A percentile compares a stretch with the other conserved stretches of the same genome.
These are phyloP conservation scores for Carposina sasakii DNA, from an alignment of 1,140 invertebrate genomes.

Conservation along the genomic window DNA sequence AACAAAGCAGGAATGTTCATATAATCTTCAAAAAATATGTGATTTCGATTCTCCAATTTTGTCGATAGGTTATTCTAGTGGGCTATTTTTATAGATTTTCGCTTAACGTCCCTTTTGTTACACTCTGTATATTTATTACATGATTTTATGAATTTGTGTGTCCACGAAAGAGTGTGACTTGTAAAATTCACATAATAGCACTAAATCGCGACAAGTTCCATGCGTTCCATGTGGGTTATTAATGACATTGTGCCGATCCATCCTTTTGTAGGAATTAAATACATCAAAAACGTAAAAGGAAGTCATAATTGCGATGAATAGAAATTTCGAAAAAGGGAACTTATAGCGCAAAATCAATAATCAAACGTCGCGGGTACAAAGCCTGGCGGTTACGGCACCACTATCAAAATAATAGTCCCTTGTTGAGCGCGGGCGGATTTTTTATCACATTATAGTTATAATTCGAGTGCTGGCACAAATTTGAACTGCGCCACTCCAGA, in stretches of 20 bases:
- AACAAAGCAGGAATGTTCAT: too few relatives aligned
- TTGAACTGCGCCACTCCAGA: too few relatives aligned
- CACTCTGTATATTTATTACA: too few relatives aligned
- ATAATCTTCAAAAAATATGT: too few relatives aligned
- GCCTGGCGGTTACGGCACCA: slow-evolving; percentile 54
- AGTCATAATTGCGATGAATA: slow-evolving; percentile 59
- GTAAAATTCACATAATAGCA: slow-evolving; percentile 16
- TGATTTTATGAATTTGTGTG: too few relatives aligned
- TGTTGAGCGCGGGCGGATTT: slow-evolving; percentile 61
- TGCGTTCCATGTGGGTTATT: slow-evolving; percentile 62
- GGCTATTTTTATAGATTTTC: too few relatives aligned
- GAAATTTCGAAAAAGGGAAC: slow-evolving; percentile 55
- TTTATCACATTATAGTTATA: slow-evolving; percentile 49
- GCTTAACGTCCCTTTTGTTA: too few relatives aligned
- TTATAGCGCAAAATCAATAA: slow-evolving; percentile 72
- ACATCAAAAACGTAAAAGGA: slow-evolving; percentile 53
- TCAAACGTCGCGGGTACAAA: slow-evolving; percentile 56
- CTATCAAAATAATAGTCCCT: slow-evolving; percentile 65
- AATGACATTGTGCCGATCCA: slow-evolving; percentile 53
- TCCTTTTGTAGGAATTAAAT: slow-evolving; percentile 53
- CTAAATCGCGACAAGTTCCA: slow-evolving; percentile 56
- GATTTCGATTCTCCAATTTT: too few relatives aligned
- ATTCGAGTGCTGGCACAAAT: slow-evolving; percentile 50
- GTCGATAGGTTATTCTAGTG: too few relatives aligned
- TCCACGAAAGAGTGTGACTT: slow-evolving; percentile 25